Percentiles rank a stretch among this genome's conserved stretches.
These are phyloP conservation scores for Cacatua alba DNA, from an alignment of 2,113 vertebrate genomes.

Conservation along the genomic window DNA sequence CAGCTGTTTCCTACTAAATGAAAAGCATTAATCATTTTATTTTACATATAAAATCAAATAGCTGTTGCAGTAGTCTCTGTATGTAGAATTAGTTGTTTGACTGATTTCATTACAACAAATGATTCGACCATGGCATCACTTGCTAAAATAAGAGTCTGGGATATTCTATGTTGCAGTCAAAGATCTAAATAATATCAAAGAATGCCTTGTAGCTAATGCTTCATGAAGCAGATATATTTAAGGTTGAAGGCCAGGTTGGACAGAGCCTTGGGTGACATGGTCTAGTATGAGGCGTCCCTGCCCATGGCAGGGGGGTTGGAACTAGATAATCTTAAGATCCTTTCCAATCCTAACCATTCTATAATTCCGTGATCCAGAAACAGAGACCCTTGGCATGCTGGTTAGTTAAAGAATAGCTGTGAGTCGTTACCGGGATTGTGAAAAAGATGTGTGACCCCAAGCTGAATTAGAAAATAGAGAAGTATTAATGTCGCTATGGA, in stretches of 20 bases:
- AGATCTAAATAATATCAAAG: not conserved
- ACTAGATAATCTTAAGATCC: not conserved
- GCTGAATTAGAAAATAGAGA: not conserved
- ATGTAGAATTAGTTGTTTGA: not conserved
- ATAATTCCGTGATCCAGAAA: not conserved
- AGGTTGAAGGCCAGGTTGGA: not conserved
- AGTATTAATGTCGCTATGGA: not conserved
- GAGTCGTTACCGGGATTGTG: not conserved
- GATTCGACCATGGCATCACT: not conserved
- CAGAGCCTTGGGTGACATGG: not conserved
- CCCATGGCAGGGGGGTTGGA: not conserved
- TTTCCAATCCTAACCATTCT: not conserved
- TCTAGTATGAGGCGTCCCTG: not conserved
- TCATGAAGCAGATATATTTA: not conserved
- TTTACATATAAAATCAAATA: not conserved
- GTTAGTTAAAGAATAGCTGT: not conserved
- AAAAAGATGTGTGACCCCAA: not conserved
- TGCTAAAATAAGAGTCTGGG: not conserved
- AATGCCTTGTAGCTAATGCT: not conserved
- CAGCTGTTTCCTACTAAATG: constrained; percentile 22
- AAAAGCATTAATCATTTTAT: not conserved
- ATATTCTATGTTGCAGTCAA: not conserved
- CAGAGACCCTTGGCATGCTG: not conserved
- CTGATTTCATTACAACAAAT: not conserved
- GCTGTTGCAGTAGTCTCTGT: not conserved